These are phyloP conservation scores for Vanacampus margaritifer DNA, from an alignment of 2,113 vertebrate species.

Conservation along the genomic window DNA sequence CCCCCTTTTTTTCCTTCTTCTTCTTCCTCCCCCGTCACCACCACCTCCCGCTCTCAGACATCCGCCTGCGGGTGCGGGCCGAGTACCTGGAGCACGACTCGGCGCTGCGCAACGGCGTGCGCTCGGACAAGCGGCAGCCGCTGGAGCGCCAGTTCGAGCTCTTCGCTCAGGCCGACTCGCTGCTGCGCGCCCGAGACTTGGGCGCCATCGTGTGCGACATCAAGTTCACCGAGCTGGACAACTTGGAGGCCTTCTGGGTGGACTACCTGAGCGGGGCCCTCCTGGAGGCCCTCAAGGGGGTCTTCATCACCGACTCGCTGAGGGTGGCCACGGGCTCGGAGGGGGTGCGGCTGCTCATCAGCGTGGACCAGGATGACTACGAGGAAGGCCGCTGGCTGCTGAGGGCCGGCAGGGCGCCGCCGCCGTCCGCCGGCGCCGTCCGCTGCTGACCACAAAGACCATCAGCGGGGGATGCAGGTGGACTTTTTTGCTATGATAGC, in stretches of 20 bases:
- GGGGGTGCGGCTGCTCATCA: constrained; percentile 84
- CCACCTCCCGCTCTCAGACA: constrained; percentile 68
- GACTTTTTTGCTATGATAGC: constrained; percentile 12
- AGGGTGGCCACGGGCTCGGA: constrained; percentile 82
- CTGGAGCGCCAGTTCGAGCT: constrained; percentile 85
- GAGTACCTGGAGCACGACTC: constrained; percentile 86
- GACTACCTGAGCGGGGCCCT: constrained; percentile 88
- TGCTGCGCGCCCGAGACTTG: constrained; percentile 83
- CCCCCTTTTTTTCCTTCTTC: not conserved
- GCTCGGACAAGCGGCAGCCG: constrained; percentile 80
- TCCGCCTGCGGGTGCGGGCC: constrained; percentile 84
- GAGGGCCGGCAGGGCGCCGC: constrained; percentile 33
- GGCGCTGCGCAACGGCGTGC: constrained; percentile 78
- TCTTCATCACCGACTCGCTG: constrained; percentile 88
- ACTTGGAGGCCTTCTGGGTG: constrained; percentile 88
- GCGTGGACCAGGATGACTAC: constrained; percentile 89
- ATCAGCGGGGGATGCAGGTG: constrained; percentile 15
- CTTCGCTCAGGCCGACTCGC: constrained; percentile 81
- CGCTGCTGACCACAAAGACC: constrained; percentile 19
- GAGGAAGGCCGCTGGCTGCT: constrained; percentile 80
- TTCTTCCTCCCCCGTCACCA: not conserved
- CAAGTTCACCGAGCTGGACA: constrained; percentile 87
- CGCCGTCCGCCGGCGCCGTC: constrained; percentile 3
- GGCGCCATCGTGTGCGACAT: constrained; percentile 89
- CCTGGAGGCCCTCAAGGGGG: constrained; percentile 84